Evolutionary conservation across 2,113 vertebrate genomes (phyloP), one percentile per base, ranked within the genome.

Genomic region (Ceuthmochares aereus): DNA sequence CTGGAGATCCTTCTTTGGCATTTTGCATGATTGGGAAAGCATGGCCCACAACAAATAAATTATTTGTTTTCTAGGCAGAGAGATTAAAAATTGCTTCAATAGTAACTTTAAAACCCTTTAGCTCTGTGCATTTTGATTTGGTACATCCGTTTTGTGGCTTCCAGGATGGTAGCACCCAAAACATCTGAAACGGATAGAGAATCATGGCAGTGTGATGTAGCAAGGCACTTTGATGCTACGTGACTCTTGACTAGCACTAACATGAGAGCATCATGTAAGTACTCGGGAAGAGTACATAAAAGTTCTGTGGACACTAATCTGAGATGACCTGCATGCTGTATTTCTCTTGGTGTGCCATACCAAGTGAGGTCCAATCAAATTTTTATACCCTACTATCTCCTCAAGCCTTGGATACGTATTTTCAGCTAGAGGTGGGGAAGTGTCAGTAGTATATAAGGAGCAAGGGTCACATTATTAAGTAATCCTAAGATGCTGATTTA

Each of bases 401-500:
- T 92, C 69, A 60, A 89, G 67, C 66, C 63, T 85, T 0, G 2
- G 58, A 85, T 62, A 74, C 9, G 3, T 83, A 70, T 82, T 92
- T 96, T 58, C 76, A 72, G 32, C 56, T 78, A 75, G 72, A 93
- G 83, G 37, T 75, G 60, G 70, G 40, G 40, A 92, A 34, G 8
- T 49, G 37, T 76, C 58, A 26, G 49, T 13, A 75, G 17, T 27
- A 76, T 4, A 96, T 21, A 66, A 42, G 66, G 36, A 91, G 56
- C 84, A 95, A 80, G 37, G 36, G 54, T 86, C 96, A 68, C 23
- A 4, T 12, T 74, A 62, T 32, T 84, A 84, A 67, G 37, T 74
- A 67, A 78, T 87, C 34, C 54, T 76, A 66, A 91, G 10, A 66
- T 86, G 32, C 52, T 87, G 87, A 78, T 89, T 91, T 95, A 60